phyloP scores from a whole-genome alignment of 92 coral and sea anemone genomes.

The Umimayanthus kanabou region DNA sequence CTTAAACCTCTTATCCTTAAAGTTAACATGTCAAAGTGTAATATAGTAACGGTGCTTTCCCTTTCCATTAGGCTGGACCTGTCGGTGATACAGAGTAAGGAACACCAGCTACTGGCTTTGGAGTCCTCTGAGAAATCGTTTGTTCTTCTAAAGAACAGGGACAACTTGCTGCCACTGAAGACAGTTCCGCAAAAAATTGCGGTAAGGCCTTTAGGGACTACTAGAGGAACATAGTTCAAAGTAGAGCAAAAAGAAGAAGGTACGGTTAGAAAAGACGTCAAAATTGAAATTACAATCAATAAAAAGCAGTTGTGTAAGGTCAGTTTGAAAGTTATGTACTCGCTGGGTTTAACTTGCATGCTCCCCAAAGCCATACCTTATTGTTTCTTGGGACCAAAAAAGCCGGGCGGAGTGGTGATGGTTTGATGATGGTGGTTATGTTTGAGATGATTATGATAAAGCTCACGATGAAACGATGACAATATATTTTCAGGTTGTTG shows the following conservation, averaged over 20 bases:
- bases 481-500: conserved; percentile 43
- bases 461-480: neutral
- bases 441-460: neutral
- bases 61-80: conserved; percentile 24
- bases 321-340: too few relatives aligned
- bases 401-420: neutral
- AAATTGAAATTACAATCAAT: neutral
- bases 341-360: too few relatives aligned
- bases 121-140: conserved; percentile 55
- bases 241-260: neutral
- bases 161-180: conserved; percentile 47
- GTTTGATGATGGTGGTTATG: neutral
- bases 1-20: neutral
- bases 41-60: neutral
- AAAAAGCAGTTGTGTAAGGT: neutral
- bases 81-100: conserved; percentile 47
- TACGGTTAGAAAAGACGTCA: neutral
- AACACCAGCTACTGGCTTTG: conserved; percentile 43
- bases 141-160: conserved; percentile 50
- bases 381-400: neutral
- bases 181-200: conserved; percentile 42
- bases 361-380: neutral
- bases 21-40: neutral
- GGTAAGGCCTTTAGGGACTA: conserved; percentile 10
- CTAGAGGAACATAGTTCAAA: neutral